Evolutionary conservation across 2,113 vertebrate genomes (phyloP).

Genomic region (Trogon melanurus): DNA sequence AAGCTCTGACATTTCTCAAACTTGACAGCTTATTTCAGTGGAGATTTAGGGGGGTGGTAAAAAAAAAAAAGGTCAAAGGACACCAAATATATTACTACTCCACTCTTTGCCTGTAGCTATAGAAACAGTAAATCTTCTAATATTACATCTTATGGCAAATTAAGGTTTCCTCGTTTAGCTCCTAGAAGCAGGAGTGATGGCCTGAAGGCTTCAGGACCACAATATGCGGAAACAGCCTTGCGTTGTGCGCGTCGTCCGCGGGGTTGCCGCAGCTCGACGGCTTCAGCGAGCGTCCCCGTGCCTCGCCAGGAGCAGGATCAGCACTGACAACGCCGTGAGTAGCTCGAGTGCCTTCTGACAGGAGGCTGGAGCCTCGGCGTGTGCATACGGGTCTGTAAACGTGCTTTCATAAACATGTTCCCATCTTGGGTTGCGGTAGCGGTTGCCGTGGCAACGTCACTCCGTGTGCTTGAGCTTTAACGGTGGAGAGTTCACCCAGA

Average conservation of each 20-base stretch:
- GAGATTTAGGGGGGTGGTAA: not conserved
- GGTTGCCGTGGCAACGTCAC: conserved; percentile 48
- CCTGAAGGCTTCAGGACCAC: not conserved
- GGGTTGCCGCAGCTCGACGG: not conserved
- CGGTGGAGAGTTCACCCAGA: conserved; percentile 49
- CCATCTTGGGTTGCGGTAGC: not conserved
- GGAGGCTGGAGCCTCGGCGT: not conserved
- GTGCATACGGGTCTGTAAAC: not conserved
- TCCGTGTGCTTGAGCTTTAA: conserved; percentile 55
- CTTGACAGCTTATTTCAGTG: conserved; percentile 59
- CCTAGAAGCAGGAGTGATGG: not conserved
- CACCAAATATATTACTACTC: conserved; percentile 23
- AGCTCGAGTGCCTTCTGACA: not conserved
- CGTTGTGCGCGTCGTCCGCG: accelerated
- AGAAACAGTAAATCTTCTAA: conserved; percentile 18
- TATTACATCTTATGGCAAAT: not conserved
- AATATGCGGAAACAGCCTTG: not conserved
- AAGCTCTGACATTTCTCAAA: conserved; percentile 66
- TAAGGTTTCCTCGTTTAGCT: conserved; percentile 6
- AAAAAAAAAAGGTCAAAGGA: conserved; percentile 39
- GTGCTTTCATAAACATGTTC: not conserved
- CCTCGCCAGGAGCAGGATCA: not conserved
- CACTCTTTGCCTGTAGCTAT: not conserved
- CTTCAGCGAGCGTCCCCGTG: not conserved
- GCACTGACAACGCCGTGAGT: accelerated